Conservation (phyloP, 2,113 vertebrate genomes). For the Oriolus oriolus region DNA sequence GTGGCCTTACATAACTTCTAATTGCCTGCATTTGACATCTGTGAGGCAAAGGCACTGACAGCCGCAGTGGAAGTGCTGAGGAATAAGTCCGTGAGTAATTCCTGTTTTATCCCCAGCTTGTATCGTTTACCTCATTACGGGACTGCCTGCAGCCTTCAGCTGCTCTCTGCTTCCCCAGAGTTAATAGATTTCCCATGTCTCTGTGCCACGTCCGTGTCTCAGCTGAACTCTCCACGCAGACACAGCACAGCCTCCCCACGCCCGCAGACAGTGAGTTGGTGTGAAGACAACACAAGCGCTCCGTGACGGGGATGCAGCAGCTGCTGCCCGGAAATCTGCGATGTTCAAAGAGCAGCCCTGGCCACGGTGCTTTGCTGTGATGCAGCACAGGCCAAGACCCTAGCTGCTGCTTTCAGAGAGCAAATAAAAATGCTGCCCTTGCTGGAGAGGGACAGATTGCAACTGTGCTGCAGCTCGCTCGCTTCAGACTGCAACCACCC, state of each 20-base stretch:
- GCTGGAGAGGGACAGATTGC: background rate
- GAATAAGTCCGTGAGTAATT: background rate
- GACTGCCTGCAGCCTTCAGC: background rate
- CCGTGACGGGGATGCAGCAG: background rate
- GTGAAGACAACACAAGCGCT: fast-evolving
- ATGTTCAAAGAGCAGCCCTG: background rate
- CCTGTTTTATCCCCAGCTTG: background rate
- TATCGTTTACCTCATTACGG: background rate
- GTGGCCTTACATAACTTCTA: background rate
- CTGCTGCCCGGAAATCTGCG: fast-evolving
- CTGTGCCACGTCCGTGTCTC: background rate
- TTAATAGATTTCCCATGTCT: background rate
- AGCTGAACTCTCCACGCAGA: fast-evolving
- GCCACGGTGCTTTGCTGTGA: fast-evolving
- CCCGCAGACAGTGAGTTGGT: fast-evolving
- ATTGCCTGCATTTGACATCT: background rate
- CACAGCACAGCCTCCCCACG: fast-evolving
- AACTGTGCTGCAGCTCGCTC: fast-evolving
- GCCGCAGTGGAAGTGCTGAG: background rate
- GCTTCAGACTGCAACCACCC: fast-evolving
- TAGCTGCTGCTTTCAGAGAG: background rate
- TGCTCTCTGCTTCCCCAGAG: background rate
- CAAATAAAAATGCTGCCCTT: fast-evolving
- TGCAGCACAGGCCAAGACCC: fast-evolving
- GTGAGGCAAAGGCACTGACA: background rate